Evolutionary conservation across 2,113 vertebrate species (phyloP), one percentile per base, ranked within the genome.

Genomic region (Nipponia nippon): DNA sequence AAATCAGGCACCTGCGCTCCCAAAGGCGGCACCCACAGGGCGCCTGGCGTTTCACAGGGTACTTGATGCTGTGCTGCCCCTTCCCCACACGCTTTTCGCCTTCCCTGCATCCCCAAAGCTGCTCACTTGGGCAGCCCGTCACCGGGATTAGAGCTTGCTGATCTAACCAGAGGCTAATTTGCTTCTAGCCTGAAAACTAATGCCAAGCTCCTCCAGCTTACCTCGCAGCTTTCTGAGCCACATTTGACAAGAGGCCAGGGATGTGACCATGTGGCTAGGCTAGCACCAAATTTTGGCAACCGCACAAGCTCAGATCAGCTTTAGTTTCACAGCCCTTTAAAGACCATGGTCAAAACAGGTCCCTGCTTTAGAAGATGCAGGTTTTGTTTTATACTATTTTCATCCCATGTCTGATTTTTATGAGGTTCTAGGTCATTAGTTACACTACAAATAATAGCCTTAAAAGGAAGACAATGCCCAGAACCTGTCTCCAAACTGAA

Each of bases 31-130:
- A 21, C 11, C 5, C 6, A 7, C 55, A 49, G 46, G 4, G 40
- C 66, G 26, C 6, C 40, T 17, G 8, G 15, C 1, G 5, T 49
- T 72, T 47, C 30, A 22, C 0, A 0, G 40, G 52, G 34, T 18
- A 25, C 8, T 34, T 2, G 0, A 26, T 4, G 17, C 36, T 27
- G 47, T 5, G 40, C 20, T 49, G 17, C 40, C 40, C 29, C 18
- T 65, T 62, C 27, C 36, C 30, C 8, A 5, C 7, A 27, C 0
- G 1, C 20, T 47, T 47, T 56, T 36, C 3, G 2, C 26, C 29
- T 67, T 34, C 40, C 17, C 44, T 12, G 23, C 16, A 44, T 29
- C 36, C 53, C 27, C 5, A 79, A 19, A 18, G 55, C 27, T 30
- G 23, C 65, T 58, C 16, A 6, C 17, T 5, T 42, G 23, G 73